Evolutionary conservation across 64 coral and sea anemone genomes (phyloP), one percentile per base, ranked within the genome.

Genomic region (Anthopleura sola): DNA sequence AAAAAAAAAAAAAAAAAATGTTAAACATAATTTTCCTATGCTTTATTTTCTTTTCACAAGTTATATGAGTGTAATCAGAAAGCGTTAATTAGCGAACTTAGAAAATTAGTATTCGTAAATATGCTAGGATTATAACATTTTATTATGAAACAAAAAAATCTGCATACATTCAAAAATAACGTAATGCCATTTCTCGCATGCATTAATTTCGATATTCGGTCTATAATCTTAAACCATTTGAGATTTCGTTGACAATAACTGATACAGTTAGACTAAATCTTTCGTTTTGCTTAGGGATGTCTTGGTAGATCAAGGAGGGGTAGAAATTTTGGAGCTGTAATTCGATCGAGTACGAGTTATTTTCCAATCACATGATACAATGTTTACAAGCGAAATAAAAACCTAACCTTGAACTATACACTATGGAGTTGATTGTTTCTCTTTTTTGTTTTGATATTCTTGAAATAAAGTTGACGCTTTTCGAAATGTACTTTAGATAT

Each of bases 341-440:
- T 75, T 56, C 49, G 49, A 5, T 12, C 50, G 0, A 75, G 68
- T 3, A 55, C 47, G 12, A 69, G 77, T 55, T 55, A 37, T 55
- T 26, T 80, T 74, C n/a, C 37, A 2, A 75, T 90, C 81, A 90
- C 88, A 64, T 90, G 88, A 90, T 39, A 18, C 49, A 84, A 75
- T 85, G 88, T 90, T 90, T 90, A 90, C 82, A 85, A 90, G 68
- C 62, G 37, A 66, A 60, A 89, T 37, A 77, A 84, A 49, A 90
- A 83, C 60, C 75, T 60, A 49, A 69, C 66, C 5, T 75, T 75
- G 74, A 24, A 71, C 26, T 16, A 32, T 62, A 71, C 23, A 71
- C 2, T 10, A 71, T 34, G 1, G 2, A 71, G 23, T 13, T 32
- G 14, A 17, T 10, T 71, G 66, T 14, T 32, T 32, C 28, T 71